phyloP scores from a whole-genome alignment of 2,888 invertebrate genomes.

The Petrolisthes cinctipes region DNA sequence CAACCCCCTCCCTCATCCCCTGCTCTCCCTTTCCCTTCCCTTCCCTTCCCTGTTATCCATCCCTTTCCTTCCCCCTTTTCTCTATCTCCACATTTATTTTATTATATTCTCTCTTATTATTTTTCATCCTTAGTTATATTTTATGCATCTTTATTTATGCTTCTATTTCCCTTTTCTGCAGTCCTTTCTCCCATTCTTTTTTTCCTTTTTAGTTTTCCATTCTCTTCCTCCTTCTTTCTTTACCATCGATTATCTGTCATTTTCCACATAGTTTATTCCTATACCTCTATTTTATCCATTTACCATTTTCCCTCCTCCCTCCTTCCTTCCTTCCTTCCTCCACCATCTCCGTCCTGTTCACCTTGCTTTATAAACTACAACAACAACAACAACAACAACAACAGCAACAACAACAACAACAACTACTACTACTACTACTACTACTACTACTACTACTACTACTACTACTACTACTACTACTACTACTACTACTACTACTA shows the following conservation, averaged over 20 bases:
- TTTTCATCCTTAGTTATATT: too few relatives aligned
- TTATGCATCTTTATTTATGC: neutral
- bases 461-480: conserved; percentile 26
- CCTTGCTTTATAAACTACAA: neutral
- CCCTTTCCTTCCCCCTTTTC: neutral
- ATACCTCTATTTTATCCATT: neutral
- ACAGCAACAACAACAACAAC: conserved; percentile 10
- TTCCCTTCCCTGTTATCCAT: neutral
- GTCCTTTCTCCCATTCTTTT: neutral
- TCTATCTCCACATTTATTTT: neutral
- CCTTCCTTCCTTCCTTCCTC: neutral
- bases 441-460: conserved; percentile 21
- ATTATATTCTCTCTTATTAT: neutral
- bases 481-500: too few relatives aligned
- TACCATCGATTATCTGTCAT: neutral
- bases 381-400: neutral
- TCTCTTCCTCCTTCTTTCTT: neutral
- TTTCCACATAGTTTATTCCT: too few relatives aligned
- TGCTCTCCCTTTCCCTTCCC: neutral
- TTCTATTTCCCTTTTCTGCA: neutral
- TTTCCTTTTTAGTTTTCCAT: neutral
- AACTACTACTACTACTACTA: conserved; percentile 22
- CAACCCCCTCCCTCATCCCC: neutral
- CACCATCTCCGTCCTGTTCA: neutral
- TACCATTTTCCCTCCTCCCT: neutral